Base-by-base conservation (phyloP, 2,113 vertebrate genomes). In the Eudyptes chrysolophus region DNA sequence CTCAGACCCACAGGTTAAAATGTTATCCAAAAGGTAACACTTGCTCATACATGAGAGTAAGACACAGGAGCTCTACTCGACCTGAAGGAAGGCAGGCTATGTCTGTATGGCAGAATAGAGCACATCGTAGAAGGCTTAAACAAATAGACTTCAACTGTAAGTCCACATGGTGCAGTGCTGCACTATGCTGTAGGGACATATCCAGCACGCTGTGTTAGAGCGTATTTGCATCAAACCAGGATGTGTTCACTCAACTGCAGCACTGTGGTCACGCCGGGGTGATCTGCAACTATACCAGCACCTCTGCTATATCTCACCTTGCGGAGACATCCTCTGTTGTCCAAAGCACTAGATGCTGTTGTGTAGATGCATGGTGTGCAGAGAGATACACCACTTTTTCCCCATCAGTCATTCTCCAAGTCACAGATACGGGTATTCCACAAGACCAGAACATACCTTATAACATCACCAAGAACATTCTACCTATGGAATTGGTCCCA, bases 221-320 rank as follows among this genome's bases (percentile, higher is more conserved):
- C 8, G 10, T 30, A 34, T 66, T 71, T 78, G 46, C 20, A 72
- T 26, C 2, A 3, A 68, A 21, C 26, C 16, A 66, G 24, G 54
- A 48, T 1, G 1, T 58, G 34, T 32, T 69, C 9, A 8, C 21
- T 52, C 26, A 34, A 1, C 21, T 11, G 24, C 79, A 64, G 48
- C 0, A 0, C 55, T 89, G 38, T 30, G 38, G 51, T 65, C 62
- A 51, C 1, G 1, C 25, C 1, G 1, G 5, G 20, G 32, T 55
- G 34, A 77, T 54, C 24, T 77, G 48, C 76, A 92, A 22, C 34
- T 34, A 11, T 36, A 16, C 19, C 57, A 54, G 48, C 58, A 77
- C 11, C 46, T 92, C 57, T 89, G 64, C 46, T 71, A 2, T 17
- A 21, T 36, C 60, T 81, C 44, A 70, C 13, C 17, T 44, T 44